Percentiles rank a stretch among this genome's conserved stretches.
Evolutionary conservation across 2,113 vertebrate species (phyloP).

Genomic region (Agapornis roseicollis): DNA sequence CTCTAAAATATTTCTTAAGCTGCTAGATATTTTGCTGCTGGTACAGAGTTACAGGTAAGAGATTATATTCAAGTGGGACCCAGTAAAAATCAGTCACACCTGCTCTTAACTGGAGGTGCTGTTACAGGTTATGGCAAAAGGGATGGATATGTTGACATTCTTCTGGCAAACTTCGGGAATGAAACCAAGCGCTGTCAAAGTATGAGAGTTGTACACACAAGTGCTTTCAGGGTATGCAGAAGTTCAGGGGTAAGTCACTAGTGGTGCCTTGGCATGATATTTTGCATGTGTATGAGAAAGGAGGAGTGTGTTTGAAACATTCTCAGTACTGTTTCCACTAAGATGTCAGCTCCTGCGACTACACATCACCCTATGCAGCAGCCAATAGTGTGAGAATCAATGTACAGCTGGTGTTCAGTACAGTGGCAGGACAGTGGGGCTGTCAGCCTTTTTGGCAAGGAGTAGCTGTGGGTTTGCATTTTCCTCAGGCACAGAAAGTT

Average conservation of each 20-base stretch:
- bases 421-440: not conserved
- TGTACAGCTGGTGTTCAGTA: not conserved
- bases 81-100: not conserved
- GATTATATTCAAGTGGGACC: not conserved
- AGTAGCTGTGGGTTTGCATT: not conserved
- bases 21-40: not conserved
- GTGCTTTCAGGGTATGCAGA: not conserved
- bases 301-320: not conserved
- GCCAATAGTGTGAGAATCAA: not conserved
- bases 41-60: not conserved
- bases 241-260: slow-evolving; percentile 16
- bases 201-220: not conserved
- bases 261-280: not conserved
- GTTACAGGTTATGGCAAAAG: not conserved
- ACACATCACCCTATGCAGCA: not conserved
- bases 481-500: not conserved
- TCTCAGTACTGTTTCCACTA: not conserved
- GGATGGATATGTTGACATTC: not conserved
- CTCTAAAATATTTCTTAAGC: not conserved
- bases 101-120: not conserved
- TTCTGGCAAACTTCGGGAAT: not conserved
- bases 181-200: slow-evolving; percentile 15
- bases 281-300: not conserved
- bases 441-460: not conserved
- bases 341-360: not conserved